Percentiles rank a stretch among this genome's conserved stretches.
These are phyloP conservation scores for Candoia aspera DNA, from an alignment of 2,113 vertebrate species.

Conservation along the genomic window DNA sequence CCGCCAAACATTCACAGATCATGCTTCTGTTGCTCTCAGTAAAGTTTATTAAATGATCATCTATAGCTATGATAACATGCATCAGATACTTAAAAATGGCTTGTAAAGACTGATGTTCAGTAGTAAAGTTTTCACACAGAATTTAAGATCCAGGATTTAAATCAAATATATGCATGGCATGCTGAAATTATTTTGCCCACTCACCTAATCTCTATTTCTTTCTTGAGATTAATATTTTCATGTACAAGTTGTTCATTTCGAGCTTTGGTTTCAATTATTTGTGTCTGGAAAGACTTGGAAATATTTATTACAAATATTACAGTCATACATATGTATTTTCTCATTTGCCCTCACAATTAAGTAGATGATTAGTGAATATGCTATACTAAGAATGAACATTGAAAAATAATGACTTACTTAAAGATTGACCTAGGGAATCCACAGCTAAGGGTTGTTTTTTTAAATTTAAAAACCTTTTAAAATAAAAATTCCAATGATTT, in stretches of 20 bases:
- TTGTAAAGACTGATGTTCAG: background rate
- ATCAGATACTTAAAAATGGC: background rate
- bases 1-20: background rate
- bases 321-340: background rate
- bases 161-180: background rate
- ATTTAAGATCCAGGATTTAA: background rate
- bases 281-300: slow-evolving; percentile 81
- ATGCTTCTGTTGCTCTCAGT: background rate
- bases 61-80: background rate
- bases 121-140: background rate
- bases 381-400: background rate
- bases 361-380: background rate
- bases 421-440: background rate
- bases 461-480: background rate
- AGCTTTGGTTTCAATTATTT: slow-evolving; percentile 74
- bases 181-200: slow-evolving; percentile 34
- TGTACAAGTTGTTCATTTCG: slow-evolving; percentile 75
- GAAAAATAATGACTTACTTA: background rate
- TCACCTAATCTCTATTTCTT: slow-evolving; percentile 82
- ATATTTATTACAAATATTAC: background rate
- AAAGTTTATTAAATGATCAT: background rate
- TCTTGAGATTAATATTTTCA: slow-evolving; percentile 77
- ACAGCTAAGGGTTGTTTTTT: background rate
- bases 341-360: background rate
- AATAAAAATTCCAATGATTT: background rate